These are phyloP conservation scores for Drosophila sordidula DNA, from an alignment of 2,888 invertebrate species.

Conservation along the genomic window DNA sequence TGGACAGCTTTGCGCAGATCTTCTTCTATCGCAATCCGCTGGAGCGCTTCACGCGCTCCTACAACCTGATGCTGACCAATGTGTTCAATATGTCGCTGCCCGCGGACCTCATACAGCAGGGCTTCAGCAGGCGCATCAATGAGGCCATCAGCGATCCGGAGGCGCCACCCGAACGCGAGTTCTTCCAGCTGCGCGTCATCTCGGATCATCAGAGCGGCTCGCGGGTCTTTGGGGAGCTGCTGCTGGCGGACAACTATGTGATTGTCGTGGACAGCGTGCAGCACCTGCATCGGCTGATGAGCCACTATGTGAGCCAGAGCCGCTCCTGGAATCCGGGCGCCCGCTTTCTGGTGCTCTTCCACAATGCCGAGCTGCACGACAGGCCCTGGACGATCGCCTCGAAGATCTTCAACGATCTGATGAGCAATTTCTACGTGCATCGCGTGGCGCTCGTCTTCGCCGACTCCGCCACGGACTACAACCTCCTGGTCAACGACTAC, in stretches of 20 bases:
- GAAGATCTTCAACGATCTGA: slow-evolving; percentile 74
- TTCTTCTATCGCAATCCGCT: slow-evolving; percentile 67
- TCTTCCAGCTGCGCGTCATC: slow-evolving; percentile 77
- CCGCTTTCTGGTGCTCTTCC: slow-evolving; percentile 82
- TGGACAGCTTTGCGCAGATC: slow-evolving; percentile 74
- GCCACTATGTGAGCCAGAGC: slow-evolving; percentile 65
- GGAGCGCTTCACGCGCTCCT: slow-evolving; percentile 70
- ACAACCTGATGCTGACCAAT: slow-evolving; percentile 79
- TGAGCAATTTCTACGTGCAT: slow-evolving; percentile 76
- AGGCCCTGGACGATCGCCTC: slow-evolving; percentile 63
- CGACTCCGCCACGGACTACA: slow-evolving; percentile 71
- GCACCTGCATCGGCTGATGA: slow-evolving; percentile 65
- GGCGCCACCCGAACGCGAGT: slow-evolving; percentile 4
- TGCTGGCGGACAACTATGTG: slow-evolving; percentile 81
- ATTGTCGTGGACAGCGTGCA: slow-evolving; percentile 78
- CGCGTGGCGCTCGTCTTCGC: slow-evolving; percentile 82
- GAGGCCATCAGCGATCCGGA: slow-evolving; percentile 60
- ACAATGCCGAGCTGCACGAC: slow-evolving; percentile 66
- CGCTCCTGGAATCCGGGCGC: slow-evolving; percentile 84
- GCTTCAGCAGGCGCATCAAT: slow-evolving; percentile 78
- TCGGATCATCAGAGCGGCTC: slow-evolving; percentile 52
- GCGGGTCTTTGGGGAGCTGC: slow-evolving; percentile 57
- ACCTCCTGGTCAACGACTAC: slow-evolving; percentile 81
- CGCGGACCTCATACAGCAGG: slow-evolving; percentile 83
- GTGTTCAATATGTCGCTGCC: slow-evolving; percentile 82